A percentile compares a stretch with the other conserved stretches of the same genome.
These are phyloP conservation scores for Xiphophorus couchianus DNA, from an alignment of 2,113 vertebrate species.

Conservation along the genomic window DNA sequence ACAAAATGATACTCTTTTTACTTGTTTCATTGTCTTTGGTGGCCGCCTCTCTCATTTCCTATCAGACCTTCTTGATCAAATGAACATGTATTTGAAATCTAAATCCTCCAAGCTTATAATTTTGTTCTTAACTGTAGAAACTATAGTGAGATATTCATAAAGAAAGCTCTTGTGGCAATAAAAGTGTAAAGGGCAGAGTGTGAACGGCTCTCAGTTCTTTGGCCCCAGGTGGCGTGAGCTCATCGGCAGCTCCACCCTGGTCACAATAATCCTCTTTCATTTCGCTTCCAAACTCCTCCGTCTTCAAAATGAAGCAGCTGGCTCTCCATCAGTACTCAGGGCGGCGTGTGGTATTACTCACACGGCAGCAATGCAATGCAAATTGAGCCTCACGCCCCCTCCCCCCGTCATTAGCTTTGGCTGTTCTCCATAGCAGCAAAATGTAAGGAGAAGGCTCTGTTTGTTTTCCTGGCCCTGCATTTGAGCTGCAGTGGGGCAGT, in stretches of 20 bases:
- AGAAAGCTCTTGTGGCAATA: not conserved
- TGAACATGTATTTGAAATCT: not conserved
- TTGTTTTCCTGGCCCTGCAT: constrained; percentile 53
- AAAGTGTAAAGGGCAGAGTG: not conserved
- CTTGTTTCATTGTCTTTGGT: too few species aligned
- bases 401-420: constrained; percentile 55
- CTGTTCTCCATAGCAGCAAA: constrained; percentile 35
- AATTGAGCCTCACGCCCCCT: constrained; percentile 25
- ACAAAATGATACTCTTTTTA: too few species aligned
- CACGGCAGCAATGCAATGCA: constrained; percentile 61
- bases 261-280: constrained; percentile 53
- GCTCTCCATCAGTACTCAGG: constrained; percentile 54
- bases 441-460: constrained; percentile 56
- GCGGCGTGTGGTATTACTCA: constrained; percentile 70
- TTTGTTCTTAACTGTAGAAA: not conserved
- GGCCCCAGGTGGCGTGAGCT: constrained; percentile 47
- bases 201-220: constrained; percentile 1
- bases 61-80: not conserved
- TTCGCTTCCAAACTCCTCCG: constrained; percentile 21
- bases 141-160: not conserved
- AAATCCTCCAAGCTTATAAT: not conserved
- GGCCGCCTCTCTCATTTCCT: too few species aligned
- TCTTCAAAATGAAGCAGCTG: constrained; percentile 58
- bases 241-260: constrained; percentile 54
- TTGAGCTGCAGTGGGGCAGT: constrained; percentile 19